Evolutionary conservation across 2,113 vertebrate species (phyloP), one percentile per base, ranked within the genome.

Genomic region (Festucalex cinctus): DNA sequence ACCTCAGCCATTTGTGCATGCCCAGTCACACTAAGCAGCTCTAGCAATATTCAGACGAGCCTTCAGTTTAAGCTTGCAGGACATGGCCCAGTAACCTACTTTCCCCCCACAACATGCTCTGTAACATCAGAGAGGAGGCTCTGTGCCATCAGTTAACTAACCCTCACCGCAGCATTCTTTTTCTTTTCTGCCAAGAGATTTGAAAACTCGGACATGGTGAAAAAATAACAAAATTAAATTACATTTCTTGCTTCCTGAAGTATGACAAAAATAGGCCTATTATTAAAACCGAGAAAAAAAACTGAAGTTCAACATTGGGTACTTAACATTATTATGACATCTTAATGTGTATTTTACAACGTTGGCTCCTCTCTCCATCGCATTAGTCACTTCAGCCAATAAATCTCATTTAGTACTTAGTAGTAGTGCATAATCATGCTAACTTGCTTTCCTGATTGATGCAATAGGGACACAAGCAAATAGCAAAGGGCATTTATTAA

Each of bases 41-140:
- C 86, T 76, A 90, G 91, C 90, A 90, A 91, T 88, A 89, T 85
- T 69, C 85, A 59, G 88, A 90, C 92, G 92, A 89, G 91, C 87
- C 81, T 91, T 92, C 90, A 91, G 86, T 93, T 92, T 94, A 93
- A 93, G 93, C 93, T 92, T 91, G 91, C 92, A 93, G 94, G 92
- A 93, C 92, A 92, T 94, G 93, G 91, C 94, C 95, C 91, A 96
- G 92, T 96, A 94, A 96, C 95, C 95, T 94, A 96, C 92, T 94
- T 96, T 94, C 88, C 77, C 87, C 76, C 80, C 86, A 86, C 80
- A 86, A 83, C 79, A 88, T 81, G 87, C 90, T 91, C 86, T 75
- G 62, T 93, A 94, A 95, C 91, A 88, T 78, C 84, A 91, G 92
- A 93, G 86, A 80, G 75, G 76, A 89, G 87, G 85, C 85, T 82